Base-by-base conservation (phyloP, 1,140 invertebrate genomes). In the Dufourea novaeangliae region DNA sequence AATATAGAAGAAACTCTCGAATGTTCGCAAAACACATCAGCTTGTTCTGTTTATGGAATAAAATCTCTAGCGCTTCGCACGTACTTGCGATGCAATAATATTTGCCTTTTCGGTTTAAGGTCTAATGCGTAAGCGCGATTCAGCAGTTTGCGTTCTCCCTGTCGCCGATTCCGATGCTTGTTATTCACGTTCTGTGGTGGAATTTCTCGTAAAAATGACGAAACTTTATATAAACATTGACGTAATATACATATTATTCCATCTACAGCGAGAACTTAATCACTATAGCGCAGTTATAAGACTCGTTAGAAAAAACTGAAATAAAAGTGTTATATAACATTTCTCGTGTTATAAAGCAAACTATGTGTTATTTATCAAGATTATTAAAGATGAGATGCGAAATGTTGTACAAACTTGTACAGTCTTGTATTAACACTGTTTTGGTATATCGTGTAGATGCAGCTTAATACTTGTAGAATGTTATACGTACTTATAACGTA, bases 1-100 rank as follows among this genome's bases (percentile, higher is more conserved):
- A 46, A 59, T 32, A 29, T 37, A 59, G 54, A 59, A 54, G 56
- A 70, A 59, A 34, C 20, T 4, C 34, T 62, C 32, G 59, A 44
- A 70, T 12, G 54, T 20, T 39, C 37, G 52, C 14, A 34, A 14
- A 20, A 6, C 17, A 20, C 27, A 54, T 41, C 27, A 17, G 27
- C 25, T 34, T 67, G 17, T 12, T 2, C 34, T 56, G n/a, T 39
- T 59, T 70, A 29, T 46, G 6, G 39, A 44, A 34, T 59, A 14
- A 22, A 46, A 46, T 59, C 17, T 25, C 17, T 4, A 17, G 7
- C 39, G 44, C 12, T 32, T 32, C 34, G 20, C 22, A 69, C 17
- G 50, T 22, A 29, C n/a, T n/a, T n/a, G n/a, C 20, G 4, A 8
- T 11, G 32, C 20, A 12, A 20, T 22, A 39, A 22, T 34, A 39